Conservation (phyloP, 2,888 invertebrate species). For the Hymenopus coronatus region DNA sequence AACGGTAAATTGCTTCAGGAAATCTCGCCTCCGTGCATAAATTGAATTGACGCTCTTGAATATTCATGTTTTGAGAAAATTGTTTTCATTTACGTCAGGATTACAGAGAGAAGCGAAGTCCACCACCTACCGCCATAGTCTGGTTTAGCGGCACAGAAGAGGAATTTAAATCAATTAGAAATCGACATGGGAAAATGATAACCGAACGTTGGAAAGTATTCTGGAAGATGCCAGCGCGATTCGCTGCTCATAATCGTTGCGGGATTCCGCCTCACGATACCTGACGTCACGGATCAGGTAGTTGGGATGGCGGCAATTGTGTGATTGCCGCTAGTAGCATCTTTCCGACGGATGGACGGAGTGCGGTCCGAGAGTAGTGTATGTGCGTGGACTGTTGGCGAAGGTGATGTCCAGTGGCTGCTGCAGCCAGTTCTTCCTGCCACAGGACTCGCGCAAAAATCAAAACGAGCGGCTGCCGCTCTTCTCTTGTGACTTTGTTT, state of each 20-base stretch:
- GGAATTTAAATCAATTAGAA: background rate
- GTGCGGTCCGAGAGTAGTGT: background rate
- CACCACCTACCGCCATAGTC: no score
- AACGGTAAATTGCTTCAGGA: no score
- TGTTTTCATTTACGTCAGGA: no score
- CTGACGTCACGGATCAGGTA: background rate
- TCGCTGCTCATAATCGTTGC: background rate
- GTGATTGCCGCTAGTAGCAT: background rate
- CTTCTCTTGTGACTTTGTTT: background rate
- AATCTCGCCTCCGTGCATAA: no score
- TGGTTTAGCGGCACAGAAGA: background rate
- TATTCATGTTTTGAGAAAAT: no score
- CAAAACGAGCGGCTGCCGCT: background rate
- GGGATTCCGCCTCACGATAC: background rate
- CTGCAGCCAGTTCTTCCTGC: background rate
- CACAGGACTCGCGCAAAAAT: background rate
- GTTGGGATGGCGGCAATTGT: background rate
- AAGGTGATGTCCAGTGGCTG: background rate
- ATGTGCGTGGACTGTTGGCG: background rate
- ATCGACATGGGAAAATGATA: background rate
- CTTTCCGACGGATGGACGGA: background rate
- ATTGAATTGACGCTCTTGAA: no score
- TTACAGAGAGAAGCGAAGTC: no score
- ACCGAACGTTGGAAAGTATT: background rate
- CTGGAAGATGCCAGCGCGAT: background rate